These are phyloP conservation scores for Rhagonycha fulva DNA, from an alignment of 2,888 invertebrate species.

Conservation along the genomic window DNA sequence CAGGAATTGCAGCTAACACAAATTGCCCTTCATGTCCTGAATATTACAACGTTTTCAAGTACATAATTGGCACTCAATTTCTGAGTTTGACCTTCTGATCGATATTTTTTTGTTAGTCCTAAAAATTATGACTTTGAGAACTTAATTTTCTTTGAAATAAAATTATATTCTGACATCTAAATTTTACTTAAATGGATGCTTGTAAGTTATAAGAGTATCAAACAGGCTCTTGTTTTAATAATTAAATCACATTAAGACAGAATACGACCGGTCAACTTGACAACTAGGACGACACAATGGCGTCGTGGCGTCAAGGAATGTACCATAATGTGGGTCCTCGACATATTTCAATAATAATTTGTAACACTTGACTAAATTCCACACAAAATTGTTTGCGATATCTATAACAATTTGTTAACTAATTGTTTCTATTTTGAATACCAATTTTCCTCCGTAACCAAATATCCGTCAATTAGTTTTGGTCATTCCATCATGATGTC, in stretches of 20 bases:
- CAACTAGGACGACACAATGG: conserved; percentile 24
- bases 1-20: background rate
- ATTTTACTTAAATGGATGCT: conserved; percentile 23
- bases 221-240: conserved; percentile 16
- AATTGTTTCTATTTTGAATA: background rate
- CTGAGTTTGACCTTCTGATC: background rate
- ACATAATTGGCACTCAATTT: background rate
- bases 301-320: conserved; percentile 24
- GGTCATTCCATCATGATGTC: too few relatives aligned
- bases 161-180: conserved; percentile 6
- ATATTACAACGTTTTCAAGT: background rate
- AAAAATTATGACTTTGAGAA: background rate
- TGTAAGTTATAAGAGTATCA: conserved; percentile 2
- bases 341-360: conserved; percentile 26
- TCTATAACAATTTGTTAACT: background rate
- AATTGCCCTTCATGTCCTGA: background rate
- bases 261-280: conserved; percentile 23
- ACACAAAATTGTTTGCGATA: background rate
- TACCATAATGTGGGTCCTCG: conserved; percentile 21
- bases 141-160: background rate
- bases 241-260: conserved; percentile 18
- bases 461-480: background rate
- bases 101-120: background rate
- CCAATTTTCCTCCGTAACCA: background rate
- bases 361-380: conserved; percentile 27